These are phyloP conservation scores for Mellilla xanthometata DNA, from an alignment of 2,888 invertebrate genomes.

Conservation along the genomic window DNA sequence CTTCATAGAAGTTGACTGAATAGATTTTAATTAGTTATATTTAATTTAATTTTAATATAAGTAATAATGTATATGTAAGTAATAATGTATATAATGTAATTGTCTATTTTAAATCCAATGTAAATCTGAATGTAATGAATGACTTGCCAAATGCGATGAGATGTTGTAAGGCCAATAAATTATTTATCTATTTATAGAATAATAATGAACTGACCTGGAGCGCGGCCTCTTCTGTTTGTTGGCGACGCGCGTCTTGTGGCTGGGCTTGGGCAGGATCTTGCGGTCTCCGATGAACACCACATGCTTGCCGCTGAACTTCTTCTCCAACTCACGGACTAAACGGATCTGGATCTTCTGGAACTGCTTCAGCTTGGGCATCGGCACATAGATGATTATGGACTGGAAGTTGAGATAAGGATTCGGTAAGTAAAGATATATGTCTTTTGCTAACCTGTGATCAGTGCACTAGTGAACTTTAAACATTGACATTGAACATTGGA, in stretches of 20 bases:
- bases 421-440: too few species aligned
- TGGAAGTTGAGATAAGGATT: conserved; percentile 65
- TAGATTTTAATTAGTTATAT: too few species aligned
- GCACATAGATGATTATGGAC: conserved; percentile 99
- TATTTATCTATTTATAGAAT: conserved; percentile 4
- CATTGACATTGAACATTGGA: too few species aligned
- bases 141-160: too few species aligned
- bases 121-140: too few species aligned
- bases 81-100: too few species aligned
- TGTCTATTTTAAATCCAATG: too few species aligned
- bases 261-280: conserved; percentile 98
- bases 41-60: too few species aligned
- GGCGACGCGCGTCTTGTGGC: conserved; percentile 93
- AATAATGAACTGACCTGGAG: conserved; percentile 69
- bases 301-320: conserved; percentile 99
- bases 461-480: too few species aligned
- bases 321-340: conserved; percentile 98
- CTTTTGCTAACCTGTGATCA: not conserved
- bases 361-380: conserved; percentile 97
- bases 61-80: too few species aligned
- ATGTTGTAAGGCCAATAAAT: too few species aligned
- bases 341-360: conserved; percentile 99
- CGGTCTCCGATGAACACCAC: conserved; percentile 99
- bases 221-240: conserved; percentile 90
- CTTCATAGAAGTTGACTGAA: too few species aligned